phyloP scores from a whole-genome alignment of 2,113 vertebrate genomes.

The Enhydra lutris region DNA sequence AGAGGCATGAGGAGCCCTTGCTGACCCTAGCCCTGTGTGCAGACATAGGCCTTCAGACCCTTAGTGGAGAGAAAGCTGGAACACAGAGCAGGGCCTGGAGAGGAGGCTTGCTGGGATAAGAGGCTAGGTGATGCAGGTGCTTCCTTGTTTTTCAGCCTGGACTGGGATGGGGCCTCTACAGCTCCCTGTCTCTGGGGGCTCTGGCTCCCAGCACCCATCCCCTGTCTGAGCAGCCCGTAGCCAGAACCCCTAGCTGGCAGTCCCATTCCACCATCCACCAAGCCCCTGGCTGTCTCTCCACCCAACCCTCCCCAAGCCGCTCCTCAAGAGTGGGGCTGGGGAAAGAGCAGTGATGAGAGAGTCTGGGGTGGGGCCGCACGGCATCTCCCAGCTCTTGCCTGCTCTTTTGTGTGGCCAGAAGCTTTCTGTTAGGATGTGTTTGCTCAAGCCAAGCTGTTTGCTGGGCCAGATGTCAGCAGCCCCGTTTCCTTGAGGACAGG shows the following conservation, averaged over 20 bases:
- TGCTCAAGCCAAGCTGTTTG: not conserved
- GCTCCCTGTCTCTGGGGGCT: not conserved
- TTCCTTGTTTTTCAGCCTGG: not conserved
- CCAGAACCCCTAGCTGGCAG: not conserved
- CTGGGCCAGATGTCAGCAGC: not conserved
- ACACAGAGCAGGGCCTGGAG: not conserved
- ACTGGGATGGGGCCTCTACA: not conserved
- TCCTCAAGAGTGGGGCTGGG: not conserved
- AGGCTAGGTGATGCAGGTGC: accelerated
- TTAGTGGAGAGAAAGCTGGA: not conserved
- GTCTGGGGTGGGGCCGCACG: not conserved
- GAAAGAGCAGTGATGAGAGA: not conserved
- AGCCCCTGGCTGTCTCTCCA: not conserved
- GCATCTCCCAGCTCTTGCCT: not conserved
- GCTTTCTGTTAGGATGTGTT: not conserved
- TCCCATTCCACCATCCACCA: no score
- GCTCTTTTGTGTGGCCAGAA: not conserved
- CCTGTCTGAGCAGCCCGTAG: not conserved
- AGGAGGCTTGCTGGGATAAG: not conserved
- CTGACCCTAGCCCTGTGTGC: not conserved
- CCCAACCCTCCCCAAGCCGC: not conserved
- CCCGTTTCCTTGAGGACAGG: not conserved
- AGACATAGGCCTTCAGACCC: not conserved
- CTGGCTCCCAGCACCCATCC: not conserved
- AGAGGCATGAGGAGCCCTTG: not conserved